Conservation (phyloP, 1,140 invertebrate genomes). For the Asbolus verrucosus region DNA sequence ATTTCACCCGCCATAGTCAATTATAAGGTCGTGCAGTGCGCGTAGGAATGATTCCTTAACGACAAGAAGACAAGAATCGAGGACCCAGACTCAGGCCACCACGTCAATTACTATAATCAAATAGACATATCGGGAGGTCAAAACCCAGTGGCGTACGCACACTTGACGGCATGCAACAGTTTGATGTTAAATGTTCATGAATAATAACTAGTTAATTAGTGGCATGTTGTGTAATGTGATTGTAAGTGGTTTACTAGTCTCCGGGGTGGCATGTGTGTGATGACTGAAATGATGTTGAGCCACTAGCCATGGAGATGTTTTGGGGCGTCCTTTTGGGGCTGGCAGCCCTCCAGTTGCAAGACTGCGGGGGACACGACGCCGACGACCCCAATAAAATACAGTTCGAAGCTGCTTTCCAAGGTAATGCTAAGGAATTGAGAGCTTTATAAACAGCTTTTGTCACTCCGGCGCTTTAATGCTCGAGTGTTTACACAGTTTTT, state of each 20-base stretch:
- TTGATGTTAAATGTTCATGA: conserved; percentile 54
- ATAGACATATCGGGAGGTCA: conserved; percentile 1
- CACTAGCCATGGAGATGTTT: conserved; percentile 51
- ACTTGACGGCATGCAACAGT: conserved; percentile 56
- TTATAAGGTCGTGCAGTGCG: conserved; percentile 51
- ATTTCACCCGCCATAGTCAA: conserved; percentile 57
- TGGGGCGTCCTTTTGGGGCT: conserved; percentile 51
- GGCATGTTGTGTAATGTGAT: conserved; percentile 52
- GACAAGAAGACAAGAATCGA: not conserved
- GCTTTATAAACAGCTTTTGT: conserved; percentile 38
- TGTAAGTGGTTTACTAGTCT: conserved; percentile 56
- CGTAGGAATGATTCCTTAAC: conserved; percentile 46
- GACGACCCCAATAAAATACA: conserved; percentile 55
- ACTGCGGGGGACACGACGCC: conserved; percentile 48
- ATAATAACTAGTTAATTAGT: conserved; percentile 58
- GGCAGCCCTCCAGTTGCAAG: conserved; percentile 45
- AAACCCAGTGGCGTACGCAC: conserved; percentile 3
- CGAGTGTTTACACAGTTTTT: conserved; percentile 32
- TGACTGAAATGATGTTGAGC: conserved; percentile 51
- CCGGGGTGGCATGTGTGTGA: conserved; percentile 56
- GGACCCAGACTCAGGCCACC: conserved; percentile 29
- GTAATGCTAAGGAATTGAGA: conserved; percentile 47
- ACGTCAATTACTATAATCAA: conserved; percentile 23
- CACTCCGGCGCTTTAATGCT: conserved; percentile 5
- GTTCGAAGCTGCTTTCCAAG: conserved; percentile 60